phyloP scores from a whole-genome alignment of 1,140 invertebrate genomes.

The Camponotus pennsylvanicus region DNA sequence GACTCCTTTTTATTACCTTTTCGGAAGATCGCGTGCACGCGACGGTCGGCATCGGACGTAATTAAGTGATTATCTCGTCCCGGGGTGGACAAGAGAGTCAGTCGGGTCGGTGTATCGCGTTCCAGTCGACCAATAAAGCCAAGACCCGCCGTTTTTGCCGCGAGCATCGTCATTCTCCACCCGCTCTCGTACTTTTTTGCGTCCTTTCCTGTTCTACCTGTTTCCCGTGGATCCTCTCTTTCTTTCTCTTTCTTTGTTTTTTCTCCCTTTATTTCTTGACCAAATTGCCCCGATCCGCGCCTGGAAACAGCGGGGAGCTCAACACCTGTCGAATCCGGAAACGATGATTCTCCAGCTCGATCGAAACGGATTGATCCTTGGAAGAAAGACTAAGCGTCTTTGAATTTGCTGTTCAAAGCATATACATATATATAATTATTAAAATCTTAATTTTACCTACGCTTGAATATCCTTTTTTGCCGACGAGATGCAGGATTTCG shows the following conservation, averaged over 20 bases:
- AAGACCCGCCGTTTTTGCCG: conserved; percentile 60
- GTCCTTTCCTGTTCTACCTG: conserved; percentile 52
- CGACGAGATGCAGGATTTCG: not conserved
- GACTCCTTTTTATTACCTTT: conserved; percentile 61
- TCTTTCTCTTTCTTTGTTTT: not conserved
- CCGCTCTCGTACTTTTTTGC: conserved; percentile 25
- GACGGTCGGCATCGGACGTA: conserved; percentile 72
- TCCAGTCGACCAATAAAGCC: conserved; percentile 68
- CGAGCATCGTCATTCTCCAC: conserved; percentile 18
- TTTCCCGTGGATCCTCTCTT: conserved; percentile 6
- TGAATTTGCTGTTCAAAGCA: conserved; percentile 32
- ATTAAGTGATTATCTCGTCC: conserved; percentile 79
- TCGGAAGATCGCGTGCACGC: conserved; percentile 70
- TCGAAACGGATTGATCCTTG: conserved; percentile 18
- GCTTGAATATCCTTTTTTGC: not conserved
- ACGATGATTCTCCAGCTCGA: not conserved
- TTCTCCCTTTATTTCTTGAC: not conserved
- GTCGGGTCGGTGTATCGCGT: conserved; percentile 65
- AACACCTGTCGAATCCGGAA: conserved; percentile 40
- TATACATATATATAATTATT: not conserved
- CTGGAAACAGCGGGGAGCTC: conserved; percentile 25
- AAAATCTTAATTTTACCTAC: not conserved
- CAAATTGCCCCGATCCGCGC: not conserved
- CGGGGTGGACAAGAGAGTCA: conserved; percentile 61
- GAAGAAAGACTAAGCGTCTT: not conserved